A percentile compares a stretch with the other conserved stretches of the same genome.
Conservation (phyloP, 2,113 vertebrate species). For the Myrmecophaga tridactyla region DNA sequence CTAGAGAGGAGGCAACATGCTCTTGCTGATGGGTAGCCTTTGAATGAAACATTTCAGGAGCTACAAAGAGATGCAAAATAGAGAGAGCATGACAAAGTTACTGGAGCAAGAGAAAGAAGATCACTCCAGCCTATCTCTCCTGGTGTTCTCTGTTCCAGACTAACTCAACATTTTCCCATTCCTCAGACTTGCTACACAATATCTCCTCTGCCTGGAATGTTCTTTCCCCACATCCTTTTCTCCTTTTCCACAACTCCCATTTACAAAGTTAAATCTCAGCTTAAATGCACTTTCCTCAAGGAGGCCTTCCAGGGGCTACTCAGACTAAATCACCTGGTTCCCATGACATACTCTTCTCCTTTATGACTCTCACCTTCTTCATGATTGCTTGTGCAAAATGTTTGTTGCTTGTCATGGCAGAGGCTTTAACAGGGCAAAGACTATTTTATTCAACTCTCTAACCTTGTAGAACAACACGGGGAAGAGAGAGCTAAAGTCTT, state of each 20-base stretch:
- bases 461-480: neutral
- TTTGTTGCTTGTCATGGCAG: neutral
- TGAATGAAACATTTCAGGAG: neutral
- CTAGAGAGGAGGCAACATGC: neutral
- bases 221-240: neutral
- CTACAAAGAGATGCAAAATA: neutral
- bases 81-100: too few species aligned
- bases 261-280: neutral
- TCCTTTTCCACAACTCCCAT: neutral
- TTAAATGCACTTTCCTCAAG: neutral
- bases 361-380: neutral
- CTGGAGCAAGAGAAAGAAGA: neutral
- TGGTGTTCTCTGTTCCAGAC: neutral
- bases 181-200: neutral
- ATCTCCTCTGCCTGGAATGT: neutral
- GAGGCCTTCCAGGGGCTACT: neutral
- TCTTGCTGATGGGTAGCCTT: too few species aligned
- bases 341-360: neutral
- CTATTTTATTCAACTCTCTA: neutral
- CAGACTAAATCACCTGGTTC: neutral
- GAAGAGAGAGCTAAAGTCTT: too few species aligned
- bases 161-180: neutral
- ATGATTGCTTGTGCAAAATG: neutral
- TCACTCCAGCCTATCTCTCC: neutral
- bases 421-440: neutral